A percentile compares a stretch with the other conserved stretches of the same genome.
Conservation (phyloP, 2,113 vertebrate genomes). For the Copsychus sechellarum region DNA sequence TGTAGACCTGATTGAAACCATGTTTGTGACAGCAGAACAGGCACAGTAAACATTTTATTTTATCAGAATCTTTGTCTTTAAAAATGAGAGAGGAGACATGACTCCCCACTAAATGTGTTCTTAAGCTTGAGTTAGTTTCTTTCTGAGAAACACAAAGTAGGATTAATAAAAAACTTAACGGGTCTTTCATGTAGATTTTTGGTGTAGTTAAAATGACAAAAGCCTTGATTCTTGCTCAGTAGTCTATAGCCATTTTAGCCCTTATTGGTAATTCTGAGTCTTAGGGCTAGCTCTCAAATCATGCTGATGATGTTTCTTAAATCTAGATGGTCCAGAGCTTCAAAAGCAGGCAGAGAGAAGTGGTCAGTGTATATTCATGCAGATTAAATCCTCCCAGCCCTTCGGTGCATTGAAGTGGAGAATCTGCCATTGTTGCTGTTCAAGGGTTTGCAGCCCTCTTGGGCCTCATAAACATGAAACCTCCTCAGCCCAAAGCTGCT, state of each 20-base stretch:
- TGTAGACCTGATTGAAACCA: not conserved
- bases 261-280: not conserved
- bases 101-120: not conserved
- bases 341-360: not conserved
- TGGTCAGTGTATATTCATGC: not conserved
- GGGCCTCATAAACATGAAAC: not conserved
- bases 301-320: not conserved
- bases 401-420: not conserved
- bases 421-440: not conserved
- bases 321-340: not conserved
- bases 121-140: not conserved
- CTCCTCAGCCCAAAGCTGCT: not conserved
- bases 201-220: not conserved
- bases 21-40: not conserved
- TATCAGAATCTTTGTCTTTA: not conserved
- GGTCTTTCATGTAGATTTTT: not conserved
- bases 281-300: not conserved
- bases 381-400: accelerated
- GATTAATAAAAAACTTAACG: not conserved
- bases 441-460: not conserved
- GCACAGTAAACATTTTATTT: not conserved
- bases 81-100: not conserved
- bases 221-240: not conserved
- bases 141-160: not conserved
- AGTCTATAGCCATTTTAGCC: not conserved